These are phyloP conservation scores for Eupeodes corollae DNA, from an alignment of 1,140 invertebrate genomes.

Conservation along the genomic window DNA sequence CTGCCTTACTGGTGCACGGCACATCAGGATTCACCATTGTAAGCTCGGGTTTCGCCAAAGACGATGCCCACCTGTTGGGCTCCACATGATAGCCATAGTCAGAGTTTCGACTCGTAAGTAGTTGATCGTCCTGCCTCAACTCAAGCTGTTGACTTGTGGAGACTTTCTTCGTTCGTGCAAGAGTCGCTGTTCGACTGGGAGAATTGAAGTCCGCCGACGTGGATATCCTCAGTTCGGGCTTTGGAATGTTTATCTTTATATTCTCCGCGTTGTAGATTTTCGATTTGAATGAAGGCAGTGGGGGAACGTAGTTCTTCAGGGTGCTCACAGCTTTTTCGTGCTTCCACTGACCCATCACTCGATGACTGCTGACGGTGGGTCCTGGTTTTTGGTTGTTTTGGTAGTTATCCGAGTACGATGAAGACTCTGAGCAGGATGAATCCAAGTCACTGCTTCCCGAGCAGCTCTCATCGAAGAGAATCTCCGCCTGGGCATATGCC, in stretches of 20 bases:
- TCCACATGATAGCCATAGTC: background rate
- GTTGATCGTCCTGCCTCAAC: background rate
- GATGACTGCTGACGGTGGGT: background rate
- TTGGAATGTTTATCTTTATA: slow-evolving; percentile 36
- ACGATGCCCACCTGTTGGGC: background rate
- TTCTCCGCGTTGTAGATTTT: slow-evolving; percentile 32
- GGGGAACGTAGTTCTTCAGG: slow-evolving; percentile 34
- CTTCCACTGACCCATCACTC: background rate
- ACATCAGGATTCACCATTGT: background rate
- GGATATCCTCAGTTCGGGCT: slow-evolving; percentile 22
- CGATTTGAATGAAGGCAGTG: slow-evolving; percentile 30
- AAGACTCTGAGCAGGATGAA: slow-evolving; percentile 16
- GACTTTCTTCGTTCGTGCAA: slow-evolving; percentile 7
- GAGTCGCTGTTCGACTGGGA: too few species aligned
- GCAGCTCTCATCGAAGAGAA: slow-evolving; percentile 28
- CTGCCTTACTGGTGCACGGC: too few species aligned
- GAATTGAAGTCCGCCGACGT: slow-evolving; percentile 1
- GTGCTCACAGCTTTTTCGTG: slow-evolving; percentile 39
- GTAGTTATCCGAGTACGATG: slow-evolving; percentile 8
- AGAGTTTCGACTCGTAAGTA: background rate
- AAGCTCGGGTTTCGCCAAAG: background rate
- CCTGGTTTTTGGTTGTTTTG: background rate
- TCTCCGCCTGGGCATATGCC: slow-evolving; percentile 58
- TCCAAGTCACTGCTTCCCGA: slow-evolving; percentile 13
- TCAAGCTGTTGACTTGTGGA: slow-evolving; percentile 14